Percentiles rank a stretch among this genome's conserved stretches.
Conservation (phyloP, 1,140 invertebrate genomes). For the Oryctes rhinoceros region DNA sequence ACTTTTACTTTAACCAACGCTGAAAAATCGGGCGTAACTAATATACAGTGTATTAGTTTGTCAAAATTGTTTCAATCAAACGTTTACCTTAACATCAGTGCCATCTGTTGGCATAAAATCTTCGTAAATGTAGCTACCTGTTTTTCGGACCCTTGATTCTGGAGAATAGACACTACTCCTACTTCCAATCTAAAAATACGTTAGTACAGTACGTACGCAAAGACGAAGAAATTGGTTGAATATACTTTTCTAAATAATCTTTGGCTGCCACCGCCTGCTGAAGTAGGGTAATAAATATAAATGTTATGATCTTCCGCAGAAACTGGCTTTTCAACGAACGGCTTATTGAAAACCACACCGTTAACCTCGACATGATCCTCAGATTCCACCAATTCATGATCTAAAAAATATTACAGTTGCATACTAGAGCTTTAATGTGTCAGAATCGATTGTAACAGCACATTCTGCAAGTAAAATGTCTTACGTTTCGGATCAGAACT, state of each 20-base stretch:
- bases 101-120: conserved; percentile 99
- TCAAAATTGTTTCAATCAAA: no score
- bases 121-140: conserved; percentile 99
- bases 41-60: no score
- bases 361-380: conserved; percentile 99
- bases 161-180: conserved; percentile 98
- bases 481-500: conserved; percentile 89
- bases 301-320: conserved; percentile 99
- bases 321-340: conserved; percentile 98
- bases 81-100: conserved; percentile 82
- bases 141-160: conserved; percentile 94
- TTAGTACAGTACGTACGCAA: background rate
- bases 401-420: conserved; percentile 62
- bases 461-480: conserved; percentile 50
- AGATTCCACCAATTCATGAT: conserved; percentile 93
- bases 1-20: no score
- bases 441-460: no score
- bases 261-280: conserved; percentile 97
- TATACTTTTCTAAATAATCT: conserved; percentile 94
- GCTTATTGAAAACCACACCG: conserved; percentile 96
- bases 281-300: conserved; percentile 99
- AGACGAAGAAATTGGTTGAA: background rate
- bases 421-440: background rate
- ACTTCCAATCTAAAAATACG: conserved; percentile 86
- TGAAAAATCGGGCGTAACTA: no score